Evolutionary conservation across 2,113 vertebrate species (phyloP).

Genomic region (Urocolius indicus): DNA sequence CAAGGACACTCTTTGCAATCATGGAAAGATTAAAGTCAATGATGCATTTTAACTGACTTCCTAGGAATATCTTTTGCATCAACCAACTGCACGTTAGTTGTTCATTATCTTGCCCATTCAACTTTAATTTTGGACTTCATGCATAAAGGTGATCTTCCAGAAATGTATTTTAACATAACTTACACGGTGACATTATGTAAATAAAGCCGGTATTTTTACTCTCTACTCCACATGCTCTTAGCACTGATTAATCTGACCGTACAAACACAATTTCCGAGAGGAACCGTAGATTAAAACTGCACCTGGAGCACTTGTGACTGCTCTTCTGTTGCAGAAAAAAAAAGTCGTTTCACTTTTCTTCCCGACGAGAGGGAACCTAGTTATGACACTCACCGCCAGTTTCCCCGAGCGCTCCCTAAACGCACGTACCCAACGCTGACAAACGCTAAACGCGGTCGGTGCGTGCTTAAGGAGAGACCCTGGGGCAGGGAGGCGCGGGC

Average conservation of each 20-base stretch:
- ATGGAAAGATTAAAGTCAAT: neutral
- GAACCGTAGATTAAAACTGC: neutral
- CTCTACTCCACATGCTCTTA: neutral
- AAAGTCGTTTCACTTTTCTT: neutral
- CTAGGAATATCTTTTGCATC: neutral
- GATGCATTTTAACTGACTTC: neutral
- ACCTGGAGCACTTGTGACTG: neutral
- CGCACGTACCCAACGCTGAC: neutral
- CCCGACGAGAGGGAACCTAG: neutral
- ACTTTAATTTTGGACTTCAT: neutral
- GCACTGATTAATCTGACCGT: neutral
- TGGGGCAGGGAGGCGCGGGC: neutral
- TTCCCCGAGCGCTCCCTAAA: neutral
- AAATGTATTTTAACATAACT: neutral
- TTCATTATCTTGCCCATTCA: neutral
- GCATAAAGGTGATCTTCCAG: neutral
- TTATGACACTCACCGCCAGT: neutral
- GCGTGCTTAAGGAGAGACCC: accelerated
- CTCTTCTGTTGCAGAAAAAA: neutral
- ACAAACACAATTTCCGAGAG: neutral
- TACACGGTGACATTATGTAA: neutral
- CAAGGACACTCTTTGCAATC: neutral
- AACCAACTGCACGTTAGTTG: neutral
- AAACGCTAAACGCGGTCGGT: neutral
- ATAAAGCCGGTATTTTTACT: neutral